Percentiles rank a stretch among this genome's conserved stretches.
Conservation (phyloP, 2,888 invertebrate genomes). For the Monopis laevigella region DNA sequence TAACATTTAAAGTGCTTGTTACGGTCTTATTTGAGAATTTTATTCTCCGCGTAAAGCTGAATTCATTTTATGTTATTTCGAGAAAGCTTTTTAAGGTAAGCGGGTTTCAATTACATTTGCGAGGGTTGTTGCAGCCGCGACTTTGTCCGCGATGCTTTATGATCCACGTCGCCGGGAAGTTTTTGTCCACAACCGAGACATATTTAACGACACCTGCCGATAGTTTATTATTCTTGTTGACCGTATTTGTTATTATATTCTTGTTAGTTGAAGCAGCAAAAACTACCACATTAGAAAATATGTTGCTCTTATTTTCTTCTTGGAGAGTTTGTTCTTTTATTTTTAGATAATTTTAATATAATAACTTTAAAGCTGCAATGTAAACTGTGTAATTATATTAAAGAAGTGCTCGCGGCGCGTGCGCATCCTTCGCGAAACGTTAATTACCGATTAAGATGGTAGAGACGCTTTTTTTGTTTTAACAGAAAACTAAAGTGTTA, state of each 20-base stretch:
- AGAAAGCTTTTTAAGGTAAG: constrained; percentile 8
- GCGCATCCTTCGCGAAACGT: constrained; percentile 8
- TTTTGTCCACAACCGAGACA: background rate
- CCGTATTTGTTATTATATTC: constrained; percentile 3
- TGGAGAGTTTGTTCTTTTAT: background rate
- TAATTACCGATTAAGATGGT: constrained; percentile 13
- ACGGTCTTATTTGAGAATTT: constrained; percentile 8
- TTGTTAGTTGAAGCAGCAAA: background rate
- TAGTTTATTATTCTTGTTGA: background rate
- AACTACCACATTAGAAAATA: background rate
- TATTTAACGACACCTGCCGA: background rate
- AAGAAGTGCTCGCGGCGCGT: constrained; percentile 13
- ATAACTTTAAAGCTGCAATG: constrained; percentile 6
- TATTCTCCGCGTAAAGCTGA: background rate
- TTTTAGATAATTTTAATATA: constrained; percentile 5
- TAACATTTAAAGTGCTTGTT: constrained; percentile 6
- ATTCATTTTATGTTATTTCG: constrained; percentile 3
- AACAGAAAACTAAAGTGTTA: constrained; percentile 9
- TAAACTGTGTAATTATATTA: constrained; percentile 4
- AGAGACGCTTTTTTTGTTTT: constrained; percentile 1
- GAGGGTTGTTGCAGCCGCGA: background rate
- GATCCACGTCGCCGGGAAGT: background rate
- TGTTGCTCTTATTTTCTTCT: background rate
- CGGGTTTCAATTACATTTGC: constrained; percentile 3
- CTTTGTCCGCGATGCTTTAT: background rate